Evolutionary conservation across 2,113 vertebrate species (phyloP).

Genomic region (Boulengeromyrus knoepffleri): DNA sequence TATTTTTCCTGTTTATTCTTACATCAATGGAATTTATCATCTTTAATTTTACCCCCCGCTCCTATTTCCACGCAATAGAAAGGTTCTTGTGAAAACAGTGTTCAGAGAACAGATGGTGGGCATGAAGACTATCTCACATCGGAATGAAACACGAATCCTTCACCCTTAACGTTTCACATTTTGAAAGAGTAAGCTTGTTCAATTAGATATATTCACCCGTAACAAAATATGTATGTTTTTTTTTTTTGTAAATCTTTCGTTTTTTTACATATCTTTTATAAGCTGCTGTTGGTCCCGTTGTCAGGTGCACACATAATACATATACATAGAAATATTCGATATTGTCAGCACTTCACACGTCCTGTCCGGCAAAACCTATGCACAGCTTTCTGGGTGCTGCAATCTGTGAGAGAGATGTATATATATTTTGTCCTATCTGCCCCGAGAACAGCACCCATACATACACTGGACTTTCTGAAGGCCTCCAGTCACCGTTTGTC

Average conservation of each 20-base stretch:
- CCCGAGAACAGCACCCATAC: conserved; percentile 20
- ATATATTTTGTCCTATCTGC: conserved; percentile 1
- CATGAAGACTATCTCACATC: conserved; percentile 20
- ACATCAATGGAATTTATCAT: not conserved
- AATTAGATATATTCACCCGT: conserved; percentile 17
- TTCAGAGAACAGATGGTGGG: conserved; percentile 32
- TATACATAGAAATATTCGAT: conserved; percentile 3
- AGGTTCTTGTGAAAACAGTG: conserved; percentile 29
- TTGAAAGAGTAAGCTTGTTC: not conserved
- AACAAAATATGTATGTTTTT: not conserved
- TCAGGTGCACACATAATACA: not conserved
- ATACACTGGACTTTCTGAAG: conserved; percentile 10
- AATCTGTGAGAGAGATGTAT: conserved; percentile 14
- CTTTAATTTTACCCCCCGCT: conserved; percentile 20
- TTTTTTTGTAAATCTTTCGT: not conserved
- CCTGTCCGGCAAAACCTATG: not conserved
- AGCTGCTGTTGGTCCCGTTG: not conserved
- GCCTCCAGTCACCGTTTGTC: conserved; percentile 33
- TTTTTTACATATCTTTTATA: not conserved
- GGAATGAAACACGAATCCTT: conserved; percentile 21
- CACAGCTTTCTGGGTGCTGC: not conserved
- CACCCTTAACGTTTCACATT: conserved; percentile 13
- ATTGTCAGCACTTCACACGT: conserved; percentile 21
- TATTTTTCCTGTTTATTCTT: conserved; percentile 37
- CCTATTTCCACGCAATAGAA: conserved; percentile 23